phyloP scores from a whole-genome alignment of 2,113 vertebrate genomes.

The Alexandromys fortis region DNA sequence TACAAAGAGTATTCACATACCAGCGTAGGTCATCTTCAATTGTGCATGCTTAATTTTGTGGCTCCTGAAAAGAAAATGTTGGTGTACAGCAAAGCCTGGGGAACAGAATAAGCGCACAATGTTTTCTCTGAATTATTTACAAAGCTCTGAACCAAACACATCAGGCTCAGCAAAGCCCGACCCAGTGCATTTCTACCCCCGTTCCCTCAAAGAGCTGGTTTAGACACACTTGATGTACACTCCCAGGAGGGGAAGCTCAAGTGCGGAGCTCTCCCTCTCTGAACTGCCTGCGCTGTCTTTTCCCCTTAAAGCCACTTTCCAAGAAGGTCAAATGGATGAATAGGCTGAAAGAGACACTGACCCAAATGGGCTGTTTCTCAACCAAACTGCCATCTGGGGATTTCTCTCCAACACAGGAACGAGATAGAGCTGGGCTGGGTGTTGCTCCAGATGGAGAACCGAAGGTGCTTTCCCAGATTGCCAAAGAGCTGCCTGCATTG shows the following conservation, averaged over 20 bases:
- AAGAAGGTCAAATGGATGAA: neutral
- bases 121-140: neutral
- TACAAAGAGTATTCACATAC: neutral
- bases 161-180: neutral
- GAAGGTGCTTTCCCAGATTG: conserved; percentile 68
- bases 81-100: neutral
- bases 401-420: conserved; percentile 3
- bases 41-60: neutral
- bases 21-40: neutral
- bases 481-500: conserved; percentile 51
- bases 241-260: neutral
- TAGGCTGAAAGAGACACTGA: neutral
- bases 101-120: neutral
- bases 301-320: neutral
- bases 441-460: neutral
- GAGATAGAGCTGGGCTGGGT: neutral
- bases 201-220: neutral
- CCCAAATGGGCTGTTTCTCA: neutral
- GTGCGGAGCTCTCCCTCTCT: neutral
- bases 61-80: conserved; percentile 6
- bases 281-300: neutral
- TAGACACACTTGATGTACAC: neutral
- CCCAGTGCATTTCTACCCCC: neutral
- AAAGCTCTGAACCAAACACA: neutral
- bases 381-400: conserved; percentile 26